Evolutionary conservation across 2,113 vertebrate species (phyloP).

Genomic region (Antechinus flavipes): DNA sequence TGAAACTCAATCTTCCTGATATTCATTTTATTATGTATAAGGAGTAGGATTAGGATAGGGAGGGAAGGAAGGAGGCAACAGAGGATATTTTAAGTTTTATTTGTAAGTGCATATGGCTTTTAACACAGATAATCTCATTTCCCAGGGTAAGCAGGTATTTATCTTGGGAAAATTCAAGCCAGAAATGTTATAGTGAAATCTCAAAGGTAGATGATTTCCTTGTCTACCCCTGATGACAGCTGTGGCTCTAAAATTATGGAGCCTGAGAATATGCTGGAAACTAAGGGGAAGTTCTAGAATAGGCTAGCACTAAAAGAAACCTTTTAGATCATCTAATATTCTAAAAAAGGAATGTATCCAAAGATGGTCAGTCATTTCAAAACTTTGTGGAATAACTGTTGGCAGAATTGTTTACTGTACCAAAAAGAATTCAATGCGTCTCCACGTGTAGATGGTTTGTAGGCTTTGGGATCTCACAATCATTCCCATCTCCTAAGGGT

Average conservation of each 20-base stretch:
- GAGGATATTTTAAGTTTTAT: background rate
- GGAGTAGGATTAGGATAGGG: background rate
- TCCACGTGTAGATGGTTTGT: background rate
- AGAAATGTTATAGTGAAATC: background rate
- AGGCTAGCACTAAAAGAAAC: background rate
- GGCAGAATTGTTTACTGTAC: background rate
- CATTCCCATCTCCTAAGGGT: background rate
- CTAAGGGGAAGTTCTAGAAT: background rate
- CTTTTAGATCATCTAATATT: background rate
- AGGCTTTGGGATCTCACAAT: background rate
- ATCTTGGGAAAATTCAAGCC: background rate
- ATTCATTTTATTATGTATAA: background rate
- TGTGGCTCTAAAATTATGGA: background rate
- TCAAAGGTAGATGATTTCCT: background rate
- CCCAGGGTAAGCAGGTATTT: background rate
- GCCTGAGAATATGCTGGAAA: background rate
- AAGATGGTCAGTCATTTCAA: background rate
- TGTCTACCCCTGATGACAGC: background rate
- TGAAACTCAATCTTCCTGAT: background rate
- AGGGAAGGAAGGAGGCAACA: background rate
- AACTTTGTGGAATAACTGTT: background rate
- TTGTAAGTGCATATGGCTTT: background rate
- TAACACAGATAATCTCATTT: background rate
- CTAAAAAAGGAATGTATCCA: background rate
- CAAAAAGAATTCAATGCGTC: background rate